Evolutionary conservation across 2,888 invertebrate species (phyloP).

Genomic region (Macrophya alboannulata): DNA sequence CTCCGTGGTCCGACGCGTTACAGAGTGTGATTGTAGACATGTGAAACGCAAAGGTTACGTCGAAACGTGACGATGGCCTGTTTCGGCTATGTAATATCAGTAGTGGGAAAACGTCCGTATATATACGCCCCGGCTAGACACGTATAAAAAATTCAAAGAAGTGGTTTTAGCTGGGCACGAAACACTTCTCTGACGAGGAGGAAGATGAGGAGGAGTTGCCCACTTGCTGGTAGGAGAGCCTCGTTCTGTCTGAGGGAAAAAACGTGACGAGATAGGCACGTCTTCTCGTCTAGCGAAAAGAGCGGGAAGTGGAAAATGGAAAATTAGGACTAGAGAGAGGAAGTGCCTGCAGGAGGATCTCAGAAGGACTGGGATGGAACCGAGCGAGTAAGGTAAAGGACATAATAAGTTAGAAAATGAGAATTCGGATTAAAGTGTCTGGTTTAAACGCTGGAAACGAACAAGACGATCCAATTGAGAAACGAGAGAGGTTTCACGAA

Average conservation of each 20-base stretch:
- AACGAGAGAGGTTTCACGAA: background rate
- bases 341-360: background rate
- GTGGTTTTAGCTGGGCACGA: conserved; percentile 26
- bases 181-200: background rate
- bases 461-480: conserved; percentile 8
- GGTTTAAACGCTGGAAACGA: background rate
- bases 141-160: conserved; percentile 30
- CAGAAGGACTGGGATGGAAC: background rate
- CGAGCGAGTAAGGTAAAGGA: background rate
- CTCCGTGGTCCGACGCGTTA: background rate
- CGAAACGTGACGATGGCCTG: background rate
- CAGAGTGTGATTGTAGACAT: background rate
- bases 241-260: conserved; percentile 3
- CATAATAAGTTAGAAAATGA: background rate
- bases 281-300: conserved; percentile 26
- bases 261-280: conserved; percentile 3
- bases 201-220: background rate
- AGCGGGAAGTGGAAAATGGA: conserved; percentile 6
- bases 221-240: background rate
- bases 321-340: background rate
- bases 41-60: background rate
- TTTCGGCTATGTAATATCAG: background rate
- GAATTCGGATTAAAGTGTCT: conserved; percentile 15
- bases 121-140: background rate
- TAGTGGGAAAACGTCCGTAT: background rate